These are phyloP conservation scores for Melospiza georgiana DNA, from an alignment of 2,113 vertebrate genomes.

Conservation along the genomic window DNA sequence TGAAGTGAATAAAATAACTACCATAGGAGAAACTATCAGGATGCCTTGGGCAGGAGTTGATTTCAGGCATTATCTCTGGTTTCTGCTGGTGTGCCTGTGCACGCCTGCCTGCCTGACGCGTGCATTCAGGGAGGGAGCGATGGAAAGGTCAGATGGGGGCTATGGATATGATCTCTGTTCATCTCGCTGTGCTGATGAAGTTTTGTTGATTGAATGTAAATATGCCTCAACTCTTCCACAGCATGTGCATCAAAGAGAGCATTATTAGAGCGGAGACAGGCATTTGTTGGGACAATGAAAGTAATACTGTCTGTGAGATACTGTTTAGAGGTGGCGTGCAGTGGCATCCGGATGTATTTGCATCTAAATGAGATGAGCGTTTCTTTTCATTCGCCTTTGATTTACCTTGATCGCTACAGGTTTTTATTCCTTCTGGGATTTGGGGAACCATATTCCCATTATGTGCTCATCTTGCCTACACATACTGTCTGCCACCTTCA, in stretches of 20 bases:
- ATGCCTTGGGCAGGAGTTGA: background rate
- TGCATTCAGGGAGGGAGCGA: background rate
- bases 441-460: background rate
- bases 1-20: background rate
- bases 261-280: background rate
- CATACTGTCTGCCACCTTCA: background rate
- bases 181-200: conserved; percentile 24
- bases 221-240: background rate
- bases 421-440: conserved; percentile 17
- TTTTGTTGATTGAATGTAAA: conserved; percentile 41
- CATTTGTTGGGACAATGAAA: background rate
- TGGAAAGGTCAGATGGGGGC: conserved; percentile 5
- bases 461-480: conserved; percentile 1
- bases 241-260: background rate
- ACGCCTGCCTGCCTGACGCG: background rate
- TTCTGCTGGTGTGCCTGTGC: background rate
- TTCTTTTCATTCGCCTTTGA: conserved; percentile 31
- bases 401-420: conserved; percentile 25
- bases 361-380: conserved; percentile 36
- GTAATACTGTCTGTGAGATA: background rate
- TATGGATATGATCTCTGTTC: background rate
- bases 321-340: background rate
- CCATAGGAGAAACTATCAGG: background rate
- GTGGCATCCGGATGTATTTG: background rate
- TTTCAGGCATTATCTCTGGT: background rate